Evolutionary conservation across 2,113 vertebrate genomes (phyloP).

Genomic region (Lycaon pictus): DNA sequence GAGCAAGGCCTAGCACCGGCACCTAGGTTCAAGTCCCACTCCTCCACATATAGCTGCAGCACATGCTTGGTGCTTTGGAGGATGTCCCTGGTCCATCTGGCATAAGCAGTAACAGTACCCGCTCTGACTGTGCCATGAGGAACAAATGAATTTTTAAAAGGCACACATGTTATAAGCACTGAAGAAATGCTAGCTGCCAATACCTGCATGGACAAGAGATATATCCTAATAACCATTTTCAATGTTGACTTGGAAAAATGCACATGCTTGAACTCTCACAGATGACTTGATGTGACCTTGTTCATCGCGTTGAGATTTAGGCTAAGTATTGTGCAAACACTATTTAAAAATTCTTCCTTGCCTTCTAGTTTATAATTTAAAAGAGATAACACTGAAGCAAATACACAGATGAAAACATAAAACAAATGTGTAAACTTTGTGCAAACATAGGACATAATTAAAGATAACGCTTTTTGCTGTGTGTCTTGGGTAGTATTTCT

Average conservation of each 20-base stretch:
- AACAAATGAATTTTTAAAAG: accelerated
- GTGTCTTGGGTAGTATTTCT: not conserved
- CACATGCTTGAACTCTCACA: not conserved
- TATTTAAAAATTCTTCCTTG: slow-evolving; percentile 57
- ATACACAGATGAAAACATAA: slow-evolving; percentile 34
- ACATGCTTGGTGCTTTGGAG: accelerated
- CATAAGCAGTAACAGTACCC: accelerated
- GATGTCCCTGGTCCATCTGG: accelerated
- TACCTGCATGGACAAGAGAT: not conserved
- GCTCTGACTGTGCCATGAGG: not conserved
- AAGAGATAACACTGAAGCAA: slow-evolving; percentile 53
- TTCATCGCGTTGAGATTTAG: not conserved
- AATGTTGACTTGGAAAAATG: not conserved
- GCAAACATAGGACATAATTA: slow-evolving; percentile 59
- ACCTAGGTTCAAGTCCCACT: not conserved
- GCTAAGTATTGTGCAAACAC: slow-evolving; percentile 70
- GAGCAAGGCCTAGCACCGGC: no score
- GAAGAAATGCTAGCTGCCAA: not conserved
- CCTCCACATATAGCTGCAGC: accelerated
- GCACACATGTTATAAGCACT: no score
- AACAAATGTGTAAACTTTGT: slow-evolving; percentile 49
- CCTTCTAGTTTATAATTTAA: slow-evolving; percentile 22
- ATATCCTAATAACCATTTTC: not conserved
- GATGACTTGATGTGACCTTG: not conserved
- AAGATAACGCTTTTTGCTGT: not conserved